Percentiles rank a stretch among this genome's conserved stretches.
Evolutionary conservation across 2,797 vertebrate species (phyloP).

Genomic region (Xenentodon cancila): DNA sequence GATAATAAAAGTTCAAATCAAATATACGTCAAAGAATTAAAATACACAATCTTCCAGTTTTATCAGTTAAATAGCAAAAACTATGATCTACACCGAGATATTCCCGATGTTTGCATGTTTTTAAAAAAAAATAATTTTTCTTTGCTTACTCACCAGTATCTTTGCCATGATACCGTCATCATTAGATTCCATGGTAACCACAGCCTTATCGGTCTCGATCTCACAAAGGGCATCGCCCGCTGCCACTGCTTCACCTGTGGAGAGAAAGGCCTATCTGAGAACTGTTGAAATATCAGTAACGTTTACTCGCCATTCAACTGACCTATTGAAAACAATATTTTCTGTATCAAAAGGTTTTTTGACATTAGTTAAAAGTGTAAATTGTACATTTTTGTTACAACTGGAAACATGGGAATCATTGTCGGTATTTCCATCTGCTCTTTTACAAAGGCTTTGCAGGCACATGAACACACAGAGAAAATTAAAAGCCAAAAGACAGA

Average conservation of each 20-base stretch:
- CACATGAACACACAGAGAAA: conserved; percentile 20
- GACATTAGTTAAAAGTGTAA: conserved; percentile 13
- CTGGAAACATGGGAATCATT: conserved; percentile 8
- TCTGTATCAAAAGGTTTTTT: not conserved
- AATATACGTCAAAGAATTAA: too few relatives aligned
- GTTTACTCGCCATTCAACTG: not conserved
- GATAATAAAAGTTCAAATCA: too few relatives aligned
- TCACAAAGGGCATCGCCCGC: conserved; percentile 93
- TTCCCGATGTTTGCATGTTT: not conserved
- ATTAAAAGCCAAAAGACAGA: conserved; percentile 19
- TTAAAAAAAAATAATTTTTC: rapidly evolving
- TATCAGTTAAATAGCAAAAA: too few relatives aligned
- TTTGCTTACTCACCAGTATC: conserved; percentile 89
- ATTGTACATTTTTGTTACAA: conserved; percentile 7
- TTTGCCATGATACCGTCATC: conserved; percentile 96
- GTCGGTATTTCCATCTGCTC: conserved; percentile 2
- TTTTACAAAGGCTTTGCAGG: conserved; percentile 5
- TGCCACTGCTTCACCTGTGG: conserved; percentile 90
- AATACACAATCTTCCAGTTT: not conserved
- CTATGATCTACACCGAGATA: too few relatives aligned
- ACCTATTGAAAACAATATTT: not conserved
- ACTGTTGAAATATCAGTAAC: not conserved
- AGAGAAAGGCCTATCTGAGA: conserved; percentile 30
- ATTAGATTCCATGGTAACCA: conserved; percentile 94
- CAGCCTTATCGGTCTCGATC: conserved; percentile 98